Evolutionary conservation across 2,113 vertebrate genomes (phyloP), one percentile per base, ranked within the genome.

Genomic region (Pogonocichla stellata): DNA sequence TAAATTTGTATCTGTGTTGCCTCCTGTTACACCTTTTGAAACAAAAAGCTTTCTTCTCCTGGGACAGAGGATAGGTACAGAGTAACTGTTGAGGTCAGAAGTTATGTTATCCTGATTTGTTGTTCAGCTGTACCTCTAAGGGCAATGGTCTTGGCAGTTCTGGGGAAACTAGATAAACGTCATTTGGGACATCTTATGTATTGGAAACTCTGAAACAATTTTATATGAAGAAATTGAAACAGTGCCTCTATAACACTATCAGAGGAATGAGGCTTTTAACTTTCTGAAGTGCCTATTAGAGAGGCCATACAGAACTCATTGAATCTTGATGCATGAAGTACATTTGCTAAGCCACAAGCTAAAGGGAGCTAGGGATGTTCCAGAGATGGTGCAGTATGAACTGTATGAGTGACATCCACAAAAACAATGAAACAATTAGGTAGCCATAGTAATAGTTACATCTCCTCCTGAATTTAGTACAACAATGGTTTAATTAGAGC

Each of bases 171-270:
- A 81, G 17, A n/a, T 58, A 54, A 54, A 69, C 73, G 57, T 84
- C 74, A 80, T 92, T 93, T 72, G 71, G 42, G 54, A 19, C 74
- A 79, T 47, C 79, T 92, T 80, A 81, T 38, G 42, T 92, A 82
- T 80, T 96, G 74, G 89, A 96, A 91, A 85, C 47, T 83, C 80
- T 72, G 90, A 77, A 75, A 31, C 9, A 40, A 36, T 86, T 50
- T 88, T 96, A 29, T 22, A 2, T 92, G 25, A 96, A 82, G 45
- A 89, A n/a, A 81, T 81, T 25, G 43, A 38, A 75, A 48, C 22
- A 47, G 42, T 60, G 8, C 13, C 29, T 78, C 22, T 70, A 2
- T 61, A 80, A 75, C 14, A 15, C 34, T 62, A 1, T 47, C 22
- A 56, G 50, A 87, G 31, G 62, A 78, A 40, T 24, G 5, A 14